Evolutionary conservation across 2,888 invertebrate species (phyloP).

Genomic region (Machimus rusticus): DNA sequence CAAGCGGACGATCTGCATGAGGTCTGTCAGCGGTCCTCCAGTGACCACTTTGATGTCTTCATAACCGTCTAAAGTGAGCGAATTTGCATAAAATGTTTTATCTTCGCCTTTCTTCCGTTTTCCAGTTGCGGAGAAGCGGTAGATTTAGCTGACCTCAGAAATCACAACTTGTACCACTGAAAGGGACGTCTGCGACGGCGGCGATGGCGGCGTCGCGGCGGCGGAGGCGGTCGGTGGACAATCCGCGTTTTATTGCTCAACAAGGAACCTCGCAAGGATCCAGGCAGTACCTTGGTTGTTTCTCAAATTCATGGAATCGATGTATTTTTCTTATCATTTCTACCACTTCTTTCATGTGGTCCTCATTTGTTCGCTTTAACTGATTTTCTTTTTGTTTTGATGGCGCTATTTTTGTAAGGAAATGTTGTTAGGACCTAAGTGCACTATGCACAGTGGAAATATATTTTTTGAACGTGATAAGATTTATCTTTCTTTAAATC

Average conservation of each 20-base stretch:
- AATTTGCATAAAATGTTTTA: constrained; percentile 34
- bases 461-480: not conserved
- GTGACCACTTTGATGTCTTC: constrained; percentile 46
- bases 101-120: constrained; percentile 5
- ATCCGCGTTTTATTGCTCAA: not conserved
- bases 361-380: not conserved
- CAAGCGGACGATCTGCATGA: constrained; percentile 46
- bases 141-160: constrained; percentile 44
- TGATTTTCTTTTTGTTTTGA: not conserved
- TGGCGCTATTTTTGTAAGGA: not conserved
- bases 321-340: not conserved
- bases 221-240: not conserved
- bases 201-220: no score
- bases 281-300: not conserved
- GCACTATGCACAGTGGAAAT: not conserved
- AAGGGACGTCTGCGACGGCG: not conserved
- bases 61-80: constrained; percentile 46
- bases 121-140: constrained; percentile 46
- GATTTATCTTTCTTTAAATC: not conserved
- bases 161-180: constrained; percentile 43
- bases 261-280: not conserved
- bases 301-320: not conserved
- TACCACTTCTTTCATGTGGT: not conserved
- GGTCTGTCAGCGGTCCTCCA: constrained; percentile 34
- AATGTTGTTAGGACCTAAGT: not conserved